phyloP scores from a whole-genome alignment of 2,797 vertebrate species.

The Cyprinella venusta region DNA sequence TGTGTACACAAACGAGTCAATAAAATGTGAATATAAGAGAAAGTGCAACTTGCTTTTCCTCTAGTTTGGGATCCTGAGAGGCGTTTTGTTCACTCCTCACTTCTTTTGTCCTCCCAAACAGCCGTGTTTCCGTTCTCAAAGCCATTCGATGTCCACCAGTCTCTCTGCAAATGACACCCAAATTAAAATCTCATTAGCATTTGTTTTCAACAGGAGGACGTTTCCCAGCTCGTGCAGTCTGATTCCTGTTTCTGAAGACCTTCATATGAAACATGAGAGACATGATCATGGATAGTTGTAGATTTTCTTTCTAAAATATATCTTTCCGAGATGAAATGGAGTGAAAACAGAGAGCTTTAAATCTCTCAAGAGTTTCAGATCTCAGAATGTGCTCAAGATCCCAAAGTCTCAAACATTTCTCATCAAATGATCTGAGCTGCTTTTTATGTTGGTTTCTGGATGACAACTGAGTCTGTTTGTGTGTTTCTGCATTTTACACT shows the following conservation, averaged over 20 bases:
- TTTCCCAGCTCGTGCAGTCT: slow-evolving; percentile 5
- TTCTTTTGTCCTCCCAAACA: background rate
- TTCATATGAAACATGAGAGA: background rate
- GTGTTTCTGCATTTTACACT: background rate
- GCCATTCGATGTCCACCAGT: background rate
- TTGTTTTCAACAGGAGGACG: slow-evolving; percentile 33
- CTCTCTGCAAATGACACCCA: slow-evolving; percentile 46
- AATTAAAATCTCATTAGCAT: slow-evolving; percentile 62
- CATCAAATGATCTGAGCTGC: too few species aligned
- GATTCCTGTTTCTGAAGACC: background rate
- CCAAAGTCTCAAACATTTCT: background rate
- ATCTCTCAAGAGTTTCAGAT: background rate
- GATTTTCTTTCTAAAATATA: background rate
- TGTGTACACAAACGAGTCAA: background rate
- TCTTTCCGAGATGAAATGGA: background rate
- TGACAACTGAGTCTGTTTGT: background rate
- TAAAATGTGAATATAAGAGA: too few species aligned
- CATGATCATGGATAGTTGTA: background rate
- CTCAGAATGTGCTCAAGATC: background rate
- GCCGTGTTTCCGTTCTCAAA: background rate
- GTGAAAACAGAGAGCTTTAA: background rate
- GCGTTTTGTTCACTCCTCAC: background rate
- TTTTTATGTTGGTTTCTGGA: background rate
- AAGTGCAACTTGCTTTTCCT: background rate
- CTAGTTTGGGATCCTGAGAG: background rate